Evolutionary conservation across 2,113 vertebrate genomes (phyloP).

Genomic region (Syrrhaptes paradoxus): DNA sequence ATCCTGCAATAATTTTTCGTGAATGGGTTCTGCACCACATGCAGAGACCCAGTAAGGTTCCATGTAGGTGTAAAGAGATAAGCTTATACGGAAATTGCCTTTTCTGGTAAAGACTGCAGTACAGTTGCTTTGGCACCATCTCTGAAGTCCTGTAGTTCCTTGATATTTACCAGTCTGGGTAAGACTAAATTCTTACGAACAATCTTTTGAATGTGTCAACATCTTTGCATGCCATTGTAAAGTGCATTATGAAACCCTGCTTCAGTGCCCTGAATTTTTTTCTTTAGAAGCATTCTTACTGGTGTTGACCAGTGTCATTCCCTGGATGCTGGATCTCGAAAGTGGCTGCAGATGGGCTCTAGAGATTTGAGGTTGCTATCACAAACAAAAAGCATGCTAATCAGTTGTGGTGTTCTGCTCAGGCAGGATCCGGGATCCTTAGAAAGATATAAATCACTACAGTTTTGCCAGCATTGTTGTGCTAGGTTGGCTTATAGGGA

Average conservation of each 20-base stretch:
- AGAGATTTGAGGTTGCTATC: neutral
- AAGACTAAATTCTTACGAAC: neutral
- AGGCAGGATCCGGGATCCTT: conserved; percentile 9
- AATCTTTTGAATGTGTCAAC: neutral
- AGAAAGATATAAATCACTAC: neutral
- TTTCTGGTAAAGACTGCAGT: neutral
- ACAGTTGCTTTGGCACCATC: neutral
- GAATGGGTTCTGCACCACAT: neutral
- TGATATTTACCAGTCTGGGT: neutral
- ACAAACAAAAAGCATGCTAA: neutral
- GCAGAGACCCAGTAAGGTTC: neutral
- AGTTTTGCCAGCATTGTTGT: neutral
- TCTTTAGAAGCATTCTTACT: neutral
- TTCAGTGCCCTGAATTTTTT: neutral
- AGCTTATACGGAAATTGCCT: neutral
- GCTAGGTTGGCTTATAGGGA: neutral
- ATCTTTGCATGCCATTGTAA: neutral
- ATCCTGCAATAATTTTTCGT: neutral
- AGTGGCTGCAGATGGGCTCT: neutral
- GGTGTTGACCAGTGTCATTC: neutral
- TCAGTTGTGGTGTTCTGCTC: conserved; percentile 8
- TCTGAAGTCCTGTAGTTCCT: neutral
- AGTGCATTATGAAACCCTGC: neutral
- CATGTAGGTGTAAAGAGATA: neutral
- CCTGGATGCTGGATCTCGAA: neutral